A percentile compares a stretch with the other conserved stretches of the same genome.
Conservation (phyloP, 2,113 vertebrate species). For the Mesitornis unicolor region DNA sequence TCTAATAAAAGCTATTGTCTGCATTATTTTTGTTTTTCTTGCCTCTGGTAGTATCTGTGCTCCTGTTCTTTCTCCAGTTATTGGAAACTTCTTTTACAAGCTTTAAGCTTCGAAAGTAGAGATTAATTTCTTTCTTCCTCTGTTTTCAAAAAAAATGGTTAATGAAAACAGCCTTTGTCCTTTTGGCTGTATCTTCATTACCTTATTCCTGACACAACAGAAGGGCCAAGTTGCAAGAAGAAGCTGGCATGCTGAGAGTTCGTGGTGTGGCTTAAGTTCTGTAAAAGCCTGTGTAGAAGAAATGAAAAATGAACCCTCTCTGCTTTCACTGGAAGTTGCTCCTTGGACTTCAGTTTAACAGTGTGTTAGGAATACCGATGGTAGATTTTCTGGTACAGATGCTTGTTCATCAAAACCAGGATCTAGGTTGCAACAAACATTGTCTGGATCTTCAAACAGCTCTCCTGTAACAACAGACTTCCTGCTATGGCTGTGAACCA, state of each 20-base stretch:
- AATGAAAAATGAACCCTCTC: background rate
- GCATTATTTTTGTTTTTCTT: background rate
- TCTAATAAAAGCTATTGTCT: slow-evolving; percentile 40
- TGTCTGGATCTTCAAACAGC: background rate
- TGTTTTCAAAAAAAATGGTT: background rate
- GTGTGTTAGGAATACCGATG: background rate
- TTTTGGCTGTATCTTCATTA: background rate
- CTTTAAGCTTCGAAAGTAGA: background rate
- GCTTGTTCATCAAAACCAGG: background rate
- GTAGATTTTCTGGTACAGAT: background rate
- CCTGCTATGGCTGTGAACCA: background rate
- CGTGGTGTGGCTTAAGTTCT: background rate
- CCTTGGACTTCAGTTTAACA: background rate
- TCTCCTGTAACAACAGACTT: background rate
- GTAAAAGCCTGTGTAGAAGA: background rate
- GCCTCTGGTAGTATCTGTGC: background rate
- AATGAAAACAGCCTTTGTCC: background rate
- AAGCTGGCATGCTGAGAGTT: background rate
- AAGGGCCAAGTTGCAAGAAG: background rate
- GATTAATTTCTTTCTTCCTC: background rate
- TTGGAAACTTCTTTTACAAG: background rate
- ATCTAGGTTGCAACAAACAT: background rate
- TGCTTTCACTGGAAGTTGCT: background rate
- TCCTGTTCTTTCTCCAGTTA: background rate
- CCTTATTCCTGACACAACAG: background rate